A percentile compares a stretch with the other conserved stretches of the same genome.
Evolutionary conservation across 1,140 invertebrate genomes (phyloP).

Genomic region (Cotesia chilonis): DNA sequence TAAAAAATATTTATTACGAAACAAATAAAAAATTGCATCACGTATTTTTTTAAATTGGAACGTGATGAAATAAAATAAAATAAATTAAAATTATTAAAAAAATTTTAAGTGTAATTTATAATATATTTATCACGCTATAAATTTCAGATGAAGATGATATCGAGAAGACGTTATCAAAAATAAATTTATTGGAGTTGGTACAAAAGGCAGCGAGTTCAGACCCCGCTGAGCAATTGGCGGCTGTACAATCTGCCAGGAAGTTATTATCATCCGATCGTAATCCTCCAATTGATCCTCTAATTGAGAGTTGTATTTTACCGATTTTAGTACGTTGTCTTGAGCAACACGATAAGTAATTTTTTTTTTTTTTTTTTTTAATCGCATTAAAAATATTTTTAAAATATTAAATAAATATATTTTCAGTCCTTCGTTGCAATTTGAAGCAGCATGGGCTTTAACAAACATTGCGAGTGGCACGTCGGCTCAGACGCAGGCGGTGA

Average conservation of each 20-base stretch:
- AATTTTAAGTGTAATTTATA: slow-evolving; percentile 20
- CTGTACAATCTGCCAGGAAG: slow-evolving; percentile 90
- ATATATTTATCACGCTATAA: slow-evolving; percentile 21
- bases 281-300: slow-evolving; percentile 98
- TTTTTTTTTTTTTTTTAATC: slow-evolving; percentile 37
- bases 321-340: slow-evolving; percentile 91
- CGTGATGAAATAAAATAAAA: no score
- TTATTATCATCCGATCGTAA: slow-evolving; percentile 96
- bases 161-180: slow-evolving; percentile 73
- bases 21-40: no score
- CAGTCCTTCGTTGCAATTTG: slow-evolving; percentile 94
- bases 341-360: slow-evolving; percentile 76
- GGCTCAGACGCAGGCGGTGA: slow-evolving; percentile 94
- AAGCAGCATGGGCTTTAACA: slow-evolving; percentile 98
- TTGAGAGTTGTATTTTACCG: slow-evolving; percentile 92
- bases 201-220: slow-evolving; percentile 76
- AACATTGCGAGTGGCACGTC: slow-evolving; percentile 99
- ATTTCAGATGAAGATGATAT: slow-evolving; percentile 76
- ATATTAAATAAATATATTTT: slow-evolving; percentile 41
- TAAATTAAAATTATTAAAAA: no score
- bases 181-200: slow-evolving; percentile 76
- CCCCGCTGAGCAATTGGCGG: slow-evolving; percentile 77
- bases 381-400: no score
- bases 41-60: no score
- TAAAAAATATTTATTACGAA: slow-evolving; percentile 43